Conservation (phyloP, 2,113 vertebrate genomes). For the Copsychus sechellarum region DNA sequence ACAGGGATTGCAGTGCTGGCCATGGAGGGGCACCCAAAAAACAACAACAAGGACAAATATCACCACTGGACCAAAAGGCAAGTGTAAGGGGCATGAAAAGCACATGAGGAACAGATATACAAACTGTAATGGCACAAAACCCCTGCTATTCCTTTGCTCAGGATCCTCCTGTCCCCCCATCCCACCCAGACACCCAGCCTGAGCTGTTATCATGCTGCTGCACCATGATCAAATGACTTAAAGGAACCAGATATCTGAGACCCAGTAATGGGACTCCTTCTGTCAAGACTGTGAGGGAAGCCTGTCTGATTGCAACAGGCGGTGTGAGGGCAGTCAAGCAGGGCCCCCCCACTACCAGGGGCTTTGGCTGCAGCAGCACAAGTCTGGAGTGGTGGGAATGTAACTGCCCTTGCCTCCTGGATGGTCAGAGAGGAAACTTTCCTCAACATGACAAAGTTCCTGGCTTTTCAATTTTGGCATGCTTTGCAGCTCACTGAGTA, state of each 20-base stretch:
- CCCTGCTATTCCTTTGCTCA: neutral
- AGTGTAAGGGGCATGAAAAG: neutral
- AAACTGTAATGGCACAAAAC: neutral
- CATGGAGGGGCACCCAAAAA: no score
- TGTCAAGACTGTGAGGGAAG: neutral
- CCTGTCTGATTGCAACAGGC: neutral
- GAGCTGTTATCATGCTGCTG: neutral
- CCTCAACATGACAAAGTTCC: neutral
- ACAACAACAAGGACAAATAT: neutral
- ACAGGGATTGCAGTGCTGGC: neutral
- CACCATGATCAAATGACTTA: neutral
- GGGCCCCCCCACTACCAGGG: neutral
- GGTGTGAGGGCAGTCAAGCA: neutral
- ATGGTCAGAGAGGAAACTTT: neutral
- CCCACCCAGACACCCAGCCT: neutral
- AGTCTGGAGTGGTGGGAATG: neutral
- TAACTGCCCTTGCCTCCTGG: neutral
- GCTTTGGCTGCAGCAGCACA: neutral
- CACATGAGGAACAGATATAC: neutral
- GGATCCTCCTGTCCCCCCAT: no score
- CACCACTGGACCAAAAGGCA: neutral
- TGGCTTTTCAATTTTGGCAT: neutral
- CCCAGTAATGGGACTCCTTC: neutral
- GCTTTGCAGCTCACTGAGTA: neutral
- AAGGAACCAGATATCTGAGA: neutral